These are phyloP conservation scores for Drosophila infuscata DNA, from an alignment of 2,888 invertebrate species.

Conservation along the genomic window DNA sequence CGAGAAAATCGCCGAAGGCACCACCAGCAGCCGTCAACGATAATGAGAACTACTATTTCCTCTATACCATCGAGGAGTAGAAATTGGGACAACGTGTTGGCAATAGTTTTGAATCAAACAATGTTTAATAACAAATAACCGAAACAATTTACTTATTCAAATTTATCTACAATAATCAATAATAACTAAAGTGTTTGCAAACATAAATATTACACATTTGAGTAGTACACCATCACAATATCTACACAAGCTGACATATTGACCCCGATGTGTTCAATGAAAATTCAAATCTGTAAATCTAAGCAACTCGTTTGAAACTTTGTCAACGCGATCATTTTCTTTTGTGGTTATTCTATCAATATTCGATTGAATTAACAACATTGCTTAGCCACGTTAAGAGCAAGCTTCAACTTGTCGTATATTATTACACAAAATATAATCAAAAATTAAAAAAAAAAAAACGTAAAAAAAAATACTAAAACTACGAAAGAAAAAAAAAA, in stretches of 20 bases:
- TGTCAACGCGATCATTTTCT: slow-evolving; percentile 48
- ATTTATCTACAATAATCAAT: slow-evolving; percentile 25
- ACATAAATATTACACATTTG: slow-evolving; percentile 9
- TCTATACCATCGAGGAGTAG: slow-evolving; percentile 85
- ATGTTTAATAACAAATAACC: slow-evolving; percentile 40
- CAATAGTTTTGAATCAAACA: slow-evolving; percentile 42
- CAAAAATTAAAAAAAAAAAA: slow-evolving; percentile 57
- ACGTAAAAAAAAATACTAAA: slow-evolving; percentile 58
- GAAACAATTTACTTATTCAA: slow-evolving; percentile 22
- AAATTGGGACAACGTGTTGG: slow-evolving; percentile 41
- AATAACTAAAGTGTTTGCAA: slow-evolving; percentile 32
- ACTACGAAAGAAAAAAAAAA: slow-evolving; percentile 46
- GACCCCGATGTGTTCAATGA: slow-evolving; percentile 71
- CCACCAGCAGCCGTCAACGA: slow-evolving; percentile 88
- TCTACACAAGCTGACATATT: slow-evolving; percentile 55
- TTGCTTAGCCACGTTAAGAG: slow-evolving; percentile 81
- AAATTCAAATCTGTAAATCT: slow-evolving; percentile 32
- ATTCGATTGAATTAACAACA: slow-evolving; percentile 42
- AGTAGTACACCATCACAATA: slow-evolving; percentile 20
- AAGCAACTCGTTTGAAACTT: slow-evolving; percentile 61
- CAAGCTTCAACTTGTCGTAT: slow-evolving; percentile 80
- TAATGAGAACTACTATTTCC: slow-evolving; percentile 86
- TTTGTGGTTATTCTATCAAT: slow-evolving; percentile 47
- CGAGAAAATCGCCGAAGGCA: slow-evolving; percentile 92
- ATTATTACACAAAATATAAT: slow-evolving; percentile 66